These are phyloP conservation scores for Frankliniella fusca DNA, from an alignment of 2,888 invertebrate genomes.

Conservation along the genomic window DNA sequence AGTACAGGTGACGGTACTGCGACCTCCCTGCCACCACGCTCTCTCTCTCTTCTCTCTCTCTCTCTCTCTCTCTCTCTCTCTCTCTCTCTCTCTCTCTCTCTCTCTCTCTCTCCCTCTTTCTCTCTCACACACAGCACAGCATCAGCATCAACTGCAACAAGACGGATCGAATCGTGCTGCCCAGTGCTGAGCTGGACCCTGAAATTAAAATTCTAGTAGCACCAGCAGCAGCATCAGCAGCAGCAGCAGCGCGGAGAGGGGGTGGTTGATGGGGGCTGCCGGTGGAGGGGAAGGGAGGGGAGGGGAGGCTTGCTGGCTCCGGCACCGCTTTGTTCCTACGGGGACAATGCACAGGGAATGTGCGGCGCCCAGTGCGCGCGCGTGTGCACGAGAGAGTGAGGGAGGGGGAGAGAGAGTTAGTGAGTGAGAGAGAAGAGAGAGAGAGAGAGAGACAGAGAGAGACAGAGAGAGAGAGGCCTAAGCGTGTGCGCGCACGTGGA, in stretches of 20 bases:
- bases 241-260: background rate
- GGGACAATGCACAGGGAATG: constrained; percentile 12
- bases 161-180: too few species aligned
- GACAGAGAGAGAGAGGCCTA: background rate
- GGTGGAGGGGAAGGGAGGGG: background rate
- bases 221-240: background rate
- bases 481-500: too few species aligned
- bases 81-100: too few species aligned
- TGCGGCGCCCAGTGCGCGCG: background rate
- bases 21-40: too few species aligned
- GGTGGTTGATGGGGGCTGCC: background rate
- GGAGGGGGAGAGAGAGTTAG: background rate
- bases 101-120: too few species aligned
- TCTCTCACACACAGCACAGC: too few species aligned
- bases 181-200: too few species aligned
- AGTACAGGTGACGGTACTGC: too few species aligned
- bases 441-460: background rate
- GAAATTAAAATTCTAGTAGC: too few species aligned
- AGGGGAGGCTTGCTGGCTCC: background rate
- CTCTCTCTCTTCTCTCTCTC: too few species aligned
- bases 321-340: background rate
- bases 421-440: background rate
- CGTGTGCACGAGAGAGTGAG: background rate
- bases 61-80: too few species aligned
- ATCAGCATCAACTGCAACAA: too few species aligned